These are phyloP conservation scores for Anarrhichthys ocellatus DNA, from an alignment of 2,113 vertebrate genomes.

Conservation along the genomic window DNA sequence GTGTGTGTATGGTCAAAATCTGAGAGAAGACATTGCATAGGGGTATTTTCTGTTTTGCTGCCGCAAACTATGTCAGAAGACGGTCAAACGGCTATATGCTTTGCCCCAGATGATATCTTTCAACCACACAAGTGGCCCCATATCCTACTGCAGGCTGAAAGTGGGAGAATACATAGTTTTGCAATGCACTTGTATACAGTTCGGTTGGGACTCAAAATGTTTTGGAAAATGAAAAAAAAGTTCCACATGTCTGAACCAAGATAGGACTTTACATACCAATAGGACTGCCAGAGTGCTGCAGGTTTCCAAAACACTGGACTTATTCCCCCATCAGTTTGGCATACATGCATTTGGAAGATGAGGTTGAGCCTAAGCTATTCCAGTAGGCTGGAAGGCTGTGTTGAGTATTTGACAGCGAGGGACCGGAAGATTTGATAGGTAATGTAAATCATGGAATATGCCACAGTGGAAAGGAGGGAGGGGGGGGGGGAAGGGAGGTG, in stretches of 20 bases:
- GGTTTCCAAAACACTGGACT: slow-evolving; percentile 62
- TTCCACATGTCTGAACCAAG: slow-evolving; percentile 69
- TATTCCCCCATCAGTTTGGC: slow-evolving; percentile 39
- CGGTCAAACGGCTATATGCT: slow-evolving; percentile 27
- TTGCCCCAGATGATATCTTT: slow-evolving; percentile 58
- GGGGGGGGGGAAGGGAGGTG: neutral
- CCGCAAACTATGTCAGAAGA: slow-evolving; percentile 35
- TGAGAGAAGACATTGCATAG: slow-evolving; percentile 30
- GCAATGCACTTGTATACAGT: slow-evolving; percentile 47
- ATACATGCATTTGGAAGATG: slow-evolving; percentile 39
- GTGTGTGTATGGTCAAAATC: slow-evolving; percentile 1
- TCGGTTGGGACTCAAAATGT: slow-evolving; percentile 55
- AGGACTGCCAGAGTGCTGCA: slow-evolving; percentile 61
- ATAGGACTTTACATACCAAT: slow-evolving; percentile 78
- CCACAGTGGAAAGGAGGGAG: slow-evolving; percentile 37
- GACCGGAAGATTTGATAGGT: slow-evolving; percentile 64
- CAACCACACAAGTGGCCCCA: slow-evolving; percentile 39
- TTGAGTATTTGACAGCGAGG: slow-evolving; percentile 60
- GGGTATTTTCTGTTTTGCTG: slow-evolving; percentile 34
- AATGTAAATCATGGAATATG: slow-evolving; percentile 72
- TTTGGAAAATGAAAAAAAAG: slow-evolving; percentile 55
- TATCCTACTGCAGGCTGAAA: slow-evolving; percentile 32
- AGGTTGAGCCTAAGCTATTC: slow-evolving; percentile 46
- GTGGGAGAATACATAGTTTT: slow-evolving; percentile 37
- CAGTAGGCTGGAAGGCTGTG: slow-evolving; percentile 32